Evolutionary conservation across 2,113 vertebrate species (phyloP).

Genomic region (Phylloscopus whistleri): DNA sequence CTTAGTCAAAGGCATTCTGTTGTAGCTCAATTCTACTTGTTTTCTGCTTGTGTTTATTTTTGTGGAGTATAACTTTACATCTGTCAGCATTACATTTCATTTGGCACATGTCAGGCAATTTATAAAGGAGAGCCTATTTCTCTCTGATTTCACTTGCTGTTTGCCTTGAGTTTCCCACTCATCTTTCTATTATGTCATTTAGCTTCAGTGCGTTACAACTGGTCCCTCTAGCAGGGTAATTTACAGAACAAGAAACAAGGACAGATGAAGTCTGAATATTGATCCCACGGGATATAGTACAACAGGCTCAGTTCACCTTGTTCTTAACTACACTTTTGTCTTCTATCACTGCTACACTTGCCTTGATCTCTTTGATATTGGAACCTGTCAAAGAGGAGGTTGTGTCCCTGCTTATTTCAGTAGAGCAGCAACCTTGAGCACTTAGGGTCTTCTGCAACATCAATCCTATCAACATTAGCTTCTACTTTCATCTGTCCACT

Average conservation of each 20-base stretch:
- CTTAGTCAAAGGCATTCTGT: constrained; percentile 1
- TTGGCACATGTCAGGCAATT: constrained; percentile 34
- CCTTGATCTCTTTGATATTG: not conserved
- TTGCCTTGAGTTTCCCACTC: constrained; percentile 32
- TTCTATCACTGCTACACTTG: not conserved
- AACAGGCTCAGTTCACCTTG: not conserved
- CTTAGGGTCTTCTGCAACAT: not conserved
- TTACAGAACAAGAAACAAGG: constrained; percentile 51
- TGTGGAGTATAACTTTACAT: constrained; percentile 4
- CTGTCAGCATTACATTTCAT: constrained; percentile 35
- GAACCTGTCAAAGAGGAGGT: not conserved
- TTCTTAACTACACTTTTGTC: not conserved
- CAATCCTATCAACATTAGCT: not conserved
- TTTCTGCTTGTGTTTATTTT: constrained; percentile 27
- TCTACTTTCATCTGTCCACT: not conserved
- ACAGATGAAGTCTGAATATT: constrained; percentile 25
- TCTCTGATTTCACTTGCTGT: constrained; percentile 9
- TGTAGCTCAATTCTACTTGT: not conserved
- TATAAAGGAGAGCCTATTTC: constrained; percentile 15
- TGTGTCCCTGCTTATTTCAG: not conserved
- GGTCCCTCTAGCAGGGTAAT: constrained; percentile 19
- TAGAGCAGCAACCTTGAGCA: not conserved
- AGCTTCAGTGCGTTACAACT: not conserved
- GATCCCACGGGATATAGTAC: constrained; percentile 2
- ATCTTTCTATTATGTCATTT: not conserved